A percentile compares a stretch with the other conserved stretches of the same genome.
Conservation (phyloP, 2,888 invertebrate genomes). For the Eilema griseolum region DNA sequence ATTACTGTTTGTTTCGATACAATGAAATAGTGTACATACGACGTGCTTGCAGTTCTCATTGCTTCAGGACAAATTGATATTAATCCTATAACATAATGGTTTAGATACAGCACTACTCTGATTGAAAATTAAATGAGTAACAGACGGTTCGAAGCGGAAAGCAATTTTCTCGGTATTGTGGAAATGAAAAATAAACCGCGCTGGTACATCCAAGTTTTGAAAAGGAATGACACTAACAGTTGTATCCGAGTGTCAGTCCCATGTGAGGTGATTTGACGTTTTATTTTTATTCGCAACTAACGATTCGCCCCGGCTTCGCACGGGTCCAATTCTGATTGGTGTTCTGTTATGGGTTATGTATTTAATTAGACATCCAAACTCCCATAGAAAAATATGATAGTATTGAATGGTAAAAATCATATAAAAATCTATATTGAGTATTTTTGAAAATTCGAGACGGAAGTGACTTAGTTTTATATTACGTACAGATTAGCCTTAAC, state of each 20-base stretch:
- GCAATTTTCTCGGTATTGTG: constrained; percentile 6
- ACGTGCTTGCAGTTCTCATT: constrained; percentile 7
- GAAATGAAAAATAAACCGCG: constrained; percentile 13
- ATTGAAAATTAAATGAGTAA: constrained; percentile 20
- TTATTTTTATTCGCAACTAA: not conserved
- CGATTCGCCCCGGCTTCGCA: not conserved
- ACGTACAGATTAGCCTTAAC: too few relatives aligned
- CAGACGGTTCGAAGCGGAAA: constrained; percentile 10
- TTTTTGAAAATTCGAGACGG: too few relatives aligned
- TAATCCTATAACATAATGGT: constrained; percentile 23
- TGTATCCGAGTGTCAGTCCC: not conserved
- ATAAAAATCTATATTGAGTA: too few relatives aligned
- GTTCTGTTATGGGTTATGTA: too few relatives aligned
- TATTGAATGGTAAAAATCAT: too few relatives aligned
- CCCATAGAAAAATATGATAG: too few relatives aligned
- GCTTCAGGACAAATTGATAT: constrained; percentile 19
- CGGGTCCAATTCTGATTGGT: too few relatives aligned
- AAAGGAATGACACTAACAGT: not conserved
- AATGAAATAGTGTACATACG: constrained; percentile 15
- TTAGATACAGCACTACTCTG: constrained; percentile 14
- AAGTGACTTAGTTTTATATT: too few relatives aligned
- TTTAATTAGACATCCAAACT: too few relatives aligned
- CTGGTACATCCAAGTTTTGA: not conserved
- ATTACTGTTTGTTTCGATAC: constrained; percentile 18
- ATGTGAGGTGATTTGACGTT: not conserved